These are phyloP conservation scores for Geotrypetes seraphini DNA, from an alignment of 2,797 vertebrate species.

Conservation along the genomic window DNA sequence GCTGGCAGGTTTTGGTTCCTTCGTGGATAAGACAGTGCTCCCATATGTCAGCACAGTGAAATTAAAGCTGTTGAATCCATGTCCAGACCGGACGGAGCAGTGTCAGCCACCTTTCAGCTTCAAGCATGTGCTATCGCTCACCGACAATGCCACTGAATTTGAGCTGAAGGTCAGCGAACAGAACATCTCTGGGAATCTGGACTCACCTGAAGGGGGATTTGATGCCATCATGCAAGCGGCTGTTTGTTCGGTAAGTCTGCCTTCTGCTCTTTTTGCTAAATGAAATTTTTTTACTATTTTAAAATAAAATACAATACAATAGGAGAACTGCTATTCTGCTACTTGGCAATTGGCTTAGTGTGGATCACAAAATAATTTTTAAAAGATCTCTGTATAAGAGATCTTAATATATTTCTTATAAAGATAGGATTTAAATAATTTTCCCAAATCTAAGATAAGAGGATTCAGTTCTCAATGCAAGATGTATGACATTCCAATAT, in stretches of 20 bases:
- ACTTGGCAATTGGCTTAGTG: too few relatives aligned
- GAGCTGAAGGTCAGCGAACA: constrained; percentile 50
- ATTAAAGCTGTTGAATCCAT: constrained; percentile 42
- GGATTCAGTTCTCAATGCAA: too few relatives aligned
- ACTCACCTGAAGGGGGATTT: constrained; percentile 59
- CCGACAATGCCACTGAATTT: constrained; percentile 37
- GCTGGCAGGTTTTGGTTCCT: constrained; percentile 60
- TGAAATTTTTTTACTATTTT: too few relatives aligned
- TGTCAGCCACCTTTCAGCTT: constrained; percentile 60
- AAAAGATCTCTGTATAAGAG: too few relatives aligned
- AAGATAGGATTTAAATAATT: too few relatives aligned
- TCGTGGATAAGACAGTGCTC: constrained; percentile 64
- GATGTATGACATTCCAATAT: too few relatives aligned
- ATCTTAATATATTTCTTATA: too few relatives aligned
- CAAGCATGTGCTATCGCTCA: constrained; percentile 53
- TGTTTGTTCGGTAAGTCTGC: constrained; percentile 59
- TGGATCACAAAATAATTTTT: too few relatives aligned
- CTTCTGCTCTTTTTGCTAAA: too few relatives aligned
- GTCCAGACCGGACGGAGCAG: constrained; percentile 27
- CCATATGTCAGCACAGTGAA: constrained; percentile 56
- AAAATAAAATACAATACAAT: too few relatives aligned
- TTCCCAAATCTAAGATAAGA: too few relatives aligned
- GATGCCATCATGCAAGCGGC: constrained; percentile 66
- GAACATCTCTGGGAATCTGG: constrained; percentile 60
- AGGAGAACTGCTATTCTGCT: too few relatives aligned